Base-by-base conservation (phyloP, 2,888 invertebrate genomes). In the Drosophila neutralis region DNA sequence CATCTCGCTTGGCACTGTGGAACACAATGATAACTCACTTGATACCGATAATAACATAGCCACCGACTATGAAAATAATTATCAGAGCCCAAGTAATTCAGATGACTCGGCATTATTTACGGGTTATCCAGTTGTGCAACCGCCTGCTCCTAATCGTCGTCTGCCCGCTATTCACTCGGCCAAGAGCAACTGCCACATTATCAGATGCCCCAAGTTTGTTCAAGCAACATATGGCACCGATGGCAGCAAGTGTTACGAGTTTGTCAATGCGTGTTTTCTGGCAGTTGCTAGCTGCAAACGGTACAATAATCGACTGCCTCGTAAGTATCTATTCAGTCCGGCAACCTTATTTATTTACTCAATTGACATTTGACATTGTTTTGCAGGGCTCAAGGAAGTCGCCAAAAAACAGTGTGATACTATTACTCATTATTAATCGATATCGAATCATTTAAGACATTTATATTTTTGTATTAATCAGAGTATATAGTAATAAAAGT, bases 211-310 rank as follows among this genome's bases (percentile, higher is more conserved):
- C 27, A 79, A 65, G 21, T 51, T 69, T 13, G 0, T 52, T 13
- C 35, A 62, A 2, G 18, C 64, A 7, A 57, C 65, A 18, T 78
- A 52, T 59, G 78, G 68, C 62, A 78, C 54, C 18, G 78, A 78
- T 60, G 76, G 80, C 8, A 40, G 21, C 45, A 60, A 45, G 10
- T 78, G 78, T 38, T 72, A 56, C 21, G 64, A 76, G 52, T 78
- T 78, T 38, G 13, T 49, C 27, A 78, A 78, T 59, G 49, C 49
- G 5, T 78, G 78, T n/a, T 68, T 58, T 36, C 35, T 80, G 33
- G 78, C 78, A 29, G 54, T 76, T 0, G 64, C 72, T 45, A 80
- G 61, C 49, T 78, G 78, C 45, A 61, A 58, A 36, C 80, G 78
- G 4, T 58, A 53, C 36, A 78, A 79, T 36, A 56, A 31, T 5